Percentiles rank a stretch among this genome's conserved stretches.
Evolutionary conservation across 1,140 invertebrate genomes (phyloP).

Genomic region (Drosophila auraria): DNA sequence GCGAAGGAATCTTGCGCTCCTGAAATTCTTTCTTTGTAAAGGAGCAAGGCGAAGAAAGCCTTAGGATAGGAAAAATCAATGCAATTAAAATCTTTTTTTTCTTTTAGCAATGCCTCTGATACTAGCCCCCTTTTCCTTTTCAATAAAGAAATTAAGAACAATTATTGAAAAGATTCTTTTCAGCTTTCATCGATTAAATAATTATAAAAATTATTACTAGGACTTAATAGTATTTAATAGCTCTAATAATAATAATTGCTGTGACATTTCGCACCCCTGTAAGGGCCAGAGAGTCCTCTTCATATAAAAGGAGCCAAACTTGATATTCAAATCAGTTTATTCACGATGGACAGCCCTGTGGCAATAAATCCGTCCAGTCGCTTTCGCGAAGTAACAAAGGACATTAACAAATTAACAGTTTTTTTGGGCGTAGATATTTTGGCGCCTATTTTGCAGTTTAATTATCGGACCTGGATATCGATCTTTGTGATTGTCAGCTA

Average conservation of each 20-base stretch:
- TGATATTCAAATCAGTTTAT: background rate
- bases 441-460: slow-evolving; percentile 1
- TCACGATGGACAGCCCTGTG: slow-evolving; percentile 8
- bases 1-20: slow-evolving; percentile 2
- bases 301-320: slow-evolving; percentile 9
- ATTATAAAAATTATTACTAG: background rate
- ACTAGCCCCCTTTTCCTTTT: too few species aligned
- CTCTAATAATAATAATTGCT: slow-evolving; percentile 23
- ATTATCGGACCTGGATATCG: slow-evolving; percentile 42
- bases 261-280: background rate
- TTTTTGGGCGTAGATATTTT: slow-evolving; percentile 54
- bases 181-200: background rate
- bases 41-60: too few species aligned
- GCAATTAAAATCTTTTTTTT: too few species aligned
- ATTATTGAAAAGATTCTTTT: background rate
- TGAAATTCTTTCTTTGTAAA: background rate
- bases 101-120: too few species aligned
- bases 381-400: slow-evolving; percentile 22
- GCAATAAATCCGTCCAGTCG: slow-evolving; percentile 14
- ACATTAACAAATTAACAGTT: slow-evolving; percentile 33
- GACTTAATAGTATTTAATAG: slow-evolving; percentile 20
- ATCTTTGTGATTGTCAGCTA: slow-evolving; percentile 18
- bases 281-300: background rate
- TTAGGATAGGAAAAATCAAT: too few species aligned
- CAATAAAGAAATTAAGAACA: background rate